Percentiles rank a stretch among this genome's conserved stretches.
These are phyloP conservation scores for Eunapius fragilis DNA, from an alignment of 37 sponge, comb jelly and placozoan species.

Conservation along the genomic window DNA sequence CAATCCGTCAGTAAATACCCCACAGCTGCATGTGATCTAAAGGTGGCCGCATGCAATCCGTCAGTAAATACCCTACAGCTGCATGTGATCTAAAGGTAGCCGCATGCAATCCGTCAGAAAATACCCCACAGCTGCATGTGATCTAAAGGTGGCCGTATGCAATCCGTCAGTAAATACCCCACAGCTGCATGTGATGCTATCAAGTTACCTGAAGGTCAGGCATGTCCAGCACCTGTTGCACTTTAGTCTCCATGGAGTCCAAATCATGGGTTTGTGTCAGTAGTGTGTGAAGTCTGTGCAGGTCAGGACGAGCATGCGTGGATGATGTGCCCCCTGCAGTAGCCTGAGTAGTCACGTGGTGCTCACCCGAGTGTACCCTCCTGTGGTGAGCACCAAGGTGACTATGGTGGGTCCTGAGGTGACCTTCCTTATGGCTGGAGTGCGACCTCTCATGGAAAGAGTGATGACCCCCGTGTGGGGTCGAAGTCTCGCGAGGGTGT, in stretches of 20 bases:
- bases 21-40: no score
- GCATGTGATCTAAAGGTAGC: no score
- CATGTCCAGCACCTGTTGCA: slow-evolving; percentile 45
- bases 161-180: no score
- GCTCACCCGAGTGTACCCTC: background rate
- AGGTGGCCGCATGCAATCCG: no score
- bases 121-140: no score
- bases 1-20: no score
- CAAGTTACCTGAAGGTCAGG: slow-evolving; percentile 35
- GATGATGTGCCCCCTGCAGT: background rate
- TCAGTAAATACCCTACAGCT: no score
- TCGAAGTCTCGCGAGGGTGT: slow-evolving; percentile 2
- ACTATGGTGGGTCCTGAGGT: background rate
- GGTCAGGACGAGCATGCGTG: background rate
- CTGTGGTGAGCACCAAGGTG: background rate
- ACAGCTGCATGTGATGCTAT: background rate
- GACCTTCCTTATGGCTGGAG: background rate
- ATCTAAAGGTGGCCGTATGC: no score
- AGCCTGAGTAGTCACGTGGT: background rate
- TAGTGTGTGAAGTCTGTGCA: background rate
- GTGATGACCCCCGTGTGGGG: slow-evolving; percentile 4
- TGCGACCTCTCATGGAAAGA: background rate
- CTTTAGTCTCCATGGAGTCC: slow-evolving; percentile 38
- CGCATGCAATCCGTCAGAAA: no score
- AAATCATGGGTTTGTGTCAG: slow-evolving; percentile 1